A percentile compares a stretch with the other conserved stretches of the same genome.
Evolutionary conservation across 2,888 invertebrate species (phyloP).

Genomic region (Cataglyphis livida): DNA sequence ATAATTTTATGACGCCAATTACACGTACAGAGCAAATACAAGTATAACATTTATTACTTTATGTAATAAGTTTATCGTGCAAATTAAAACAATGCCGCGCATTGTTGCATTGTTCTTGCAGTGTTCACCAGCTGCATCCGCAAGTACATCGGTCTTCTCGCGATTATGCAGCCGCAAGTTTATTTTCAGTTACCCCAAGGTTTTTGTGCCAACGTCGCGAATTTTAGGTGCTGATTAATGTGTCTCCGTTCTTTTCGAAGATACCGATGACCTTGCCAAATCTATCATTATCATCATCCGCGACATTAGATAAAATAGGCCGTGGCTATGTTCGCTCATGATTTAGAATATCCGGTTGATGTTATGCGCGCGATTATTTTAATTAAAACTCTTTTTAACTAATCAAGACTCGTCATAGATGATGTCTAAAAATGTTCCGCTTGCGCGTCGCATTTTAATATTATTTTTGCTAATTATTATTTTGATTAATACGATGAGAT

Average conservation of each 20-base stretch:
- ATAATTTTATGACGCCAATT: not conserved
- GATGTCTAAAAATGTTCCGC: not conserved
- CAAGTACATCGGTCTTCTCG: not conserved
- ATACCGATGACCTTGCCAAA: conserved; percentile 50
- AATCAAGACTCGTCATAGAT: not conserved
- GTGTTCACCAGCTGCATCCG: conserved; percentile 28
- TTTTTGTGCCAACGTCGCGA: conserved; percentile 64
- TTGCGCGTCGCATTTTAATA: not conserved
- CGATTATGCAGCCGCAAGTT: conserved; percentile 38
- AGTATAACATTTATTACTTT: not conserved
- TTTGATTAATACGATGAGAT: not conserved
- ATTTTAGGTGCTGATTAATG: conserved; percentile 68
- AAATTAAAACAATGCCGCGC: not conserved
- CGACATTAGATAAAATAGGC: conserved; percentile 28
- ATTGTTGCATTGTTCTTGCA: conserved; percentile 13
- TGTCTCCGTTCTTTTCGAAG: conserved; percentile 48
- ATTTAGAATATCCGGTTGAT: conserved; percentile 16
- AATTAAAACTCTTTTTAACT: conserved; percentile 27
- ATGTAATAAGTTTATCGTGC: not conserved
- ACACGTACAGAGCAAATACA: not conserved
- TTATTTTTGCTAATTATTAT: conserved; percentile 21
- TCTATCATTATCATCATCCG: conserved; percentile 26
- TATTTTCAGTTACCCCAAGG: conserved; percentile 69
- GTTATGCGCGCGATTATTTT: not conserved
- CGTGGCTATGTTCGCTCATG: not conserved